These are phyloP conservation scores for Scaptomyza pallida DNA, from an alignment of 1,140 invertebrate genomes.

Conservation along the genomic window DNA sequence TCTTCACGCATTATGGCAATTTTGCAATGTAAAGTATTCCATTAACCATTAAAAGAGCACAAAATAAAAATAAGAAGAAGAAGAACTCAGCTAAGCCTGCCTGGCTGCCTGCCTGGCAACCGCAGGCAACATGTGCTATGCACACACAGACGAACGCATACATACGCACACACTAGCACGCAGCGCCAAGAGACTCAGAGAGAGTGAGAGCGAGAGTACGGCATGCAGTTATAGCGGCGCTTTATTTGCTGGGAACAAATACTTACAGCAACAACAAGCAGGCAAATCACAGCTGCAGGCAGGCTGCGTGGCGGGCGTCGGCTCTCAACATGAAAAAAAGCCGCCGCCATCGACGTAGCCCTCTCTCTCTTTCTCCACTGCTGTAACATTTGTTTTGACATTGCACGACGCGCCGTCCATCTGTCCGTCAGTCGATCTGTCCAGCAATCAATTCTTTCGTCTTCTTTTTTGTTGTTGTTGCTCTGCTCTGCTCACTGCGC, in stretches of 20 bases:
- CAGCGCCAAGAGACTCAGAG: slow-evolving; percentile 1
- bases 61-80: neutral
- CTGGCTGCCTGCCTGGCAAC: slow-evolving; percentile 20
- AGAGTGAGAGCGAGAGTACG: slow-evolving; percentile 1
- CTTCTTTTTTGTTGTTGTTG: slow-evolving; percentile 3
- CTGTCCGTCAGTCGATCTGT: slow-evolving; percentile 14
- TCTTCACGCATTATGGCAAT: slow-evolving; percentile 34
- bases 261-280: slow-evolving; percentile 30
- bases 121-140: slow-evolving; percentile 43
- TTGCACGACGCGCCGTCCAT: slow-evolving; percentile 32
- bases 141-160: slow-evolving; percentile 10
- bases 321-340: slow-evolving; percentile 48
- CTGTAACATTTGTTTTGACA: slow-evolving; percentile 54
- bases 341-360: slow-evolving; percentile 12
- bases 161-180: too few relatives aligned
- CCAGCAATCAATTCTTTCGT: slow-evolving; percentile 33
- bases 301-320: slow-evolving; percentile 32
- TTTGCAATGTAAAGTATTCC: slow-evolving; percentile 37
- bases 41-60: slow-evolving; percentile 26
- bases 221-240: slow-evolving; percentile 26
- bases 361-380: slow-evolving; percentile 7
- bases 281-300: slow-evolving; percentile 49
- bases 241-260: slow-evolving; percentile 57
- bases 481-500: slow-evolving; percentile 23
- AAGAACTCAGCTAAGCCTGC: slow-evolving; percentile 34